These are phyloP conservation scores for Parnassius smintheus DNA, from an alignment of 2,888 invertebrate species.

Conservation along the genomic window DNA sequence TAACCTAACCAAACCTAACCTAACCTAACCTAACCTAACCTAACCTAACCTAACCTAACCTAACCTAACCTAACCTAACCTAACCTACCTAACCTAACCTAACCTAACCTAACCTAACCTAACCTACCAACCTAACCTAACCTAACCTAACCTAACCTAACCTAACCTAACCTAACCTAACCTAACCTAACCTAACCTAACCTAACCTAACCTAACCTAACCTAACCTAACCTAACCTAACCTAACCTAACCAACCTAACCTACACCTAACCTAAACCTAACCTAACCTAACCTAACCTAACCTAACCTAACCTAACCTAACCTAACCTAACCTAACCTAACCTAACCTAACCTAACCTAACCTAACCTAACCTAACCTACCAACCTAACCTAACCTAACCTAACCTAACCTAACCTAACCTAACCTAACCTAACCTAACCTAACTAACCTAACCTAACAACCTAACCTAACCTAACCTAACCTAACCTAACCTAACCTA, in stretches of 20 bases:
- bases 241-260: slow-evolving; percentile 27
- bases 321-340: slow-evolving; percentile 30
- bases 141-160: slow-evolving; percentile 40
- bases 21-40: slow-evolving; percentile 31
- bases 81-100: slow-evolving; percentile 11
- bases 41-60: slow-evolving; percentile 38
- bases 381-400: slow-evolving; percentile 35
- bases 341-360: slow-evolving; percentile 34
- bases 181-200: slow-evolving; percentile 35
- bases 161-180: slow-evolving; percentile 40
- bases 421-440: slow-evolving; percentile 21
- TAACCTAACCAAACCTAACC: slow-evolving; percentile 33
- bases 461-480: slow-evolving; percentile 37
- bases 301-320: slow-evolving; percentile 32
- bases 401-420: slow-evolving; percentile 37
- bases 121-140: slow-evolving; percentile 30
- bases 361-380: slow-evolving; percentile 5
- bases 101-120: slow-evolving; percentile 16
- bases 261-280: slow-evolving; percentile 28
- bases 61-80: slow-evolving; percentile 38
- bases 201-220: slow-evolving; percentile 31
- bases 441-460: too few relatives aligned
- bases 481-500: slow-evolving; percentile 32
- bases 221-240: slow-evolving; percentile 24
- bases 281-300: slow-evolving; percentile 35